A percentile compares a stretch with the other conserved stretches of the same genome.
Evolutionary conservation across 2,888 invertebrate species (phyloP).

Genomic region (Anoplius nigerrimus): DNA sequence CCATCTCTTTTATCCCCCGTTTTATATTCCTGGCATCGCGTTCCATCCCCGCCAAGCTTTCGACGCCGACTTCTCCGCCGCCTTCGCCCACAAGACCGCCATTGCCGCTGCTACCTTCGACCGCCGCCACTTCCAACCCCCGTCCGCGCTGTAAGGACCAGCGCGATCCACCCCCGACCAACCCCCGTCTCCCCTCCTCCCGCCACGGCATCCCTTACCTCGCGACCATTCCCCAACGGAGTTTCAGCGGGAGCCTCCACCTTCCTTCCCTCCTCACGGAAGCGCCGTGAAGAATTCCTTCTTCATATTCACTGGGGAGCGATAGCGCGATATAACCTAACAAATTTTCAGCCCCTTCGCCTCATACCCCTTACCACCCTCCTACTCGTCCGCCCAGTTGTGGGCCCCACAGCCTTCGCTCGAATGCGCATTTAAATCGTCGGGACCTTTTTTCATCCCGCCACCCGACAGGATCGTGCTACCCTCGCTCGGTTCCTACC

Average conservation of each 20-base stretch:
- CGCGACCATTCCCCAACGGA: background rate
- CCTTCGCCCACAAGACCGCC: slow-evolving; percentile 24
- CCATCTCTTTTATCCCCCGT: slow-evolving; percentile 63
- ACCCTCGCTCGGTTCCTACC: slow-evolving; percentile 6
- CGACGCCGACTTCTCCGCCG: slow-evolving; percentile 21
- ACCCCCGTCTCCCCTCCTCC: background rate
- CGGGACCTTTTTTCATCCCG: slow-evolving; percentile 16
- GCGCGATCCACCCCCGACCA: slow-evolving; percentile 20
- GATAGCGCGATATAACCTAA: slow-evolving; percentile 70
- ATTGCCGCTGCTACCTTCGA: slow-evolving; percentile 24
- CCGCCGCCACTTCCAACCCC: slow-evolving; percentile 22
- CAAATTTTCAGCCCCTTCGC: slow-evolving; percentile 67
- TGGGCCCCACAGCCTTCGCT: too few relatives aligned
- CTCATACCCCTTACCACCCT: slow-evolving; percentile 11
- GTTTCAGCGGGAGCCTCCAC: slow-evolving; percentile 19
- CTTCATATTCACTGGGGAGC: slow-evolving; percentile 73
- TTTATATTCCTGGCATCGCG: slow-evolving; percentile 69
- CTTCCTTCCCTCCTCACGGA: slow-evolving; percentile 25
- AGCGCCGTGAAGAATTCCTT: slow-evolving; percentile 63
- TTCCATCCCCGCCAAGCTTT: slow-evolving; percentile 47
- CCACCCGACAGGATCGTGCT: background rate
- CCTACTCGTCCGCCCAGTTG: slow-evolving; percentile 23
- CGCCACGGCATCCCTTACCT: background rate
- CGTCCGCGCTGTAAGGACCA: slow-evolving; percentile 6
- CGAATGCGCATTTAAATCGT: slow-evolving; percentile 73